These are phyloP conservation scores for Cydia strobilella DNA, from an alignment of 1,140 invertebrate genomes.

Conservation along the genomic window DNA sequence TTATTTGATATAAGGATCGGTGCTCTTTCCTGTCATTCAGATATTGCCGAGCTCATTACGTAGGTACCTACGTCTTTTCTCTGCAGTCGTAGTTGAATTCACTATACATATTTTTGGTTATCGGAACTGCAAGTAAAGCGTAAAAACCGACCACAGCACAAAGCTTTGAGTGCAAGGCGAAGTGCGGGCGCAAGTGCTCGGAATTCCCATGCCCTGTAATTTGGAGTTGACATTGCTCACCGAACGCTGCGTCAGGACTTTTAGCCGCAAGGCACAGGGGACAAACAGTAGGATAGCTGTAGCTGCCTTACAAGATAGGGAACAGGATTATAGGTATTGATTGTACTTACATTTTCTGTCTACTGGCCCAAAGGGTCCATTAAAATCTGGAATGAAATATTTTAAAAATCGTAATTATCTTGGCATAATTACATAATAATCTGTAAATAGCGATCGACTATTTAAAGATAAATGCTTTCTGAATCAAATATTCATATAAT, in stretches of 20 bases:
- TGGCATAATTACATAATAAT: too few relatives aligned
- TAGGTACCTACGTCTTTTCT: not conserved
- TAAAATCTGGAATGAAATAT: too few relatives aligned
- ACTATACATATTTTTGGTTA: not conserved
- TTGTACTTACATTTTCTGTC: not conserved
- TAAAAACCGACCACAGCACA: slow-evolving; percentile 60
- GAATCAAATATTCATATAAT: too few relatives aligned
- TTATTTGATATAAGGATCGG: too few relatives aligned
- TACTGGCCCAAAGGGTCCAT: not conserved
- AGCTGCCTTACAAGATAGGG: not conserved
- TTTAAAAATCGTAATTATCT: too few relatives aligned
- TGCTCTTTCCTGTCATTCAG: too few relatives aligned
- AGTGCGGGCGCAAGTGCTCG: slow-evolving; percentile 47
- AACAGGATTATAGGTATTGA: too few relatives aligned
- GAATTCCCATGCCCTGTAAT: slow-evolving; percentile 61
- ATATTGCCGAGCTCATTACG: not conserved
- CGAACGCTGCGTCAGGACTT: slow-evolving; percentile 43
- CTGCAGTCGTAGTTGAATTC: not conserved
- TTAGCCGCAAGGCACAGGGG: slow-evolving; percentile 34
- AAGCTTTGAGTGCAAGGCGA: slow-evolving; percentile 61
- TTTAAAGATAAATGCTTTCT: too few relatives aligned
- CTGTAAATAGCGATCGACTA: too few relatives aligned
- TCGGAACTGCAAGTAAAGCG: slow-evolving; percentile 58
- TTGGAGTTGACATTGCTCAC: slow-evolving; percentile 51
- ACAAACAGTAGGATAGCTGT: slow-evolving; percentile 8